Conservation (phyloP, 2,797 vertebrate species). For the Antennarius maculatus region DNA sequence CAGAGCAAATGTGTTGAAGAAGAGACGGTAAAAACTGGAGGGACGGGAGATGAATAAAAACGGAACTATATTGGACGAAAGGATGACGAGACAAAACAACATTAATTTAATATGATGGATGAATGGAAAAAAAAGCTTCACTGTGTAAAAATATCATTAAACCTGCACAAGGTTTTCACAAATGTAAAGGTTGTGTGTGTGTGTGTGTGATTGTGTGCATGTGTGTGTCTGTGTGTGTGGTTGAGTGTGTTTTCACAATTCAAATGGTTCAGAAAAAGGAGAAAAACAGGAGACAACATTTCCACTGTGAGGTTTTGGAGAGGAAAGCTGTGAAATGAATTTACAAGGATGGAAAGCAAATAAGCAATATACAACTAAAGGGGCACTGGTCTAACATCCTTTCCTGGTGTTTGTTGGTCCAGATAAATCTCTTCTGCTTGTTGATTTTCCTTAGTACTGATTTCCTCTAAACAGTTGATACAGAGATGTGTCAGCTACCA, state of each 20-base stretch:
- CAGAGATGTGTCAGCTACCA: no score
- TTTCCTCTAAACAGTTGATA: no score
- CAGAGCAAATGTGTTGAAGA: constrained; percentile 60
- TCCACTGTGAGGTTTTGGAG: constrained; percentile 12
- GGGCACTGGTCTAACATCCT: no score
- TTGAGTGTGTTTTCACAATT: constrained; percentile 13
- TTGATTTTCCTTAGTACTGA: no score
- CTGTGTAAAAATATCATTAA: constrained; percentile 30
- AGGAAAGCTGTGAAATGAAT: constrained; percentile 7
- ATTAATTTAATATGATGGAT: constrained; percentile 67
- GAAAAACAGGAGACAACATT: constrained; percentile 12
- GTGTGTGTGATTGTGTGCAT: constrained; percentile 7
- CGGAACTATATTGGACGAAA: constrained; percentile 57
- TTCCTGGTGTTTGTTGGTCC: no score
- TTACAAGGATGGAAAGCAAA: constrained; percentile 14
- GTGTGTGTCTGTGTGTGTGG: constrained; percentile 6
- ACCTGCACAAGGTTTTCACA: constrained; percentile 29
- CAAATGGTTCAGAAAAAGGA: constrained; percentile 17
- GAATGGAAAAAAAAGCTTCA: constrained; percentile 46
- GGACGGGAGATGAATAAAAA: constrained; percentile 67
- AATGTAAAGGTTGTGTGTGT: constrained; percentile 9
- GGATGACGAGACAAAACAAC: constrained; percentile 47
- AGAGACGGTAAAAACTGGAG: constrained; percentile 62
- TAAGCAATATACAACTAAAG: neutral
- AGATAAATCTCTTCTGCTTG: no score